Conservation (phyloP, 2,113 vertebrate species). For the Catharus minimus region DNA sequence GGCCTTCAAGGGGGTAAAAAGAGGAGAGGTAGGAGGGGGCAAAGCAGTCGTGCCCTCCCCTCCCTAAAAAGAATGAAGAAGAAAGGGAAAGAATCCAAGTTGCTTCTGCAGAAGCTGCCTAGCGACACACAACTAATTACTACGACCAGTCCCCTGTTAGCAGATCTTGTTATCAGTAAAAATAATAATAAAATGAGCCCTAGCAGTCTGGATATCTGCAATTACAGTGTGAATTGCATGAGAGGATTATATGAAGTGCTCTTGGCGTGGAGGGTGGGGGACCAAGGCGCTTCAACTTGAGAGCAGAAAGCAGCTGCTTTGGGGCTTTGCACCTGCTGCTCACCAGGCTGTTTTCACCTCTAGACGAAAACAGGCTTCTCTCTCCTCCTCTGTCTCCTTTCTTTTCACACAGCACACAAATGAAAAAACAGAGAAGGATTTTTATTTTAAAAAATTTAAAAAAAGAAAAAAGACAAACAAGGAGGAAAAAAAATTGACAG, state of each 20-base stretch:
- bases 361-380: slow-evolving; percentile 75
- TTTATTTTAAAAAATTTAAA: neutral
- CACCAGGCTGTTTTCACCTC: slow-evolving; percentile 83
- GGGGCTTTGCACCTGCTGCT: slow-evolving; percentile 85
- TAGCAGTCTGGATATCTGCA: slow-evolving; percentile 80
- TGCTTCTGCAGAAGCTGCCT: slow-evolving; percentile 68
- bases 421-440: slow-evolving; percentile 31
- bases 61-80: neutral
- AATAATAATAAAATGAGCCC: slow-evolving; percentile 76
- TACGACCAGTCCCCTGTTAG: slow-evolving; percentile 68
- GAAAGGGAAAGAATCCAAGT: slow-evolving; percentile 52
- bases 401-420: slow-evolving; percentile 60
- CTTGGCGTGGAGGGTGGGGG: slow-evolving; percentile 79
- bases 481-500: neutral
- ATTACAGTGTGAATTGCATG: slow-evolving; percentile 89
- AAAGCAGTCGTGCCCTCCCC: neutral
- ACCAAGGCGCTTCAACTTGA: slow-evolving; percentile 75
- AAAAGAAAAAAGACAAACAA: neutral
- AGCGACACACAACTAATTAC: slow-evolving; percentile 79
- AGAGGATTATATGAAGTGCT: slow-evolving; percentile 89
- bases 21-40: slow-evolving; percentile 10
- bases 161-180: slow-evolving; percentile 76
- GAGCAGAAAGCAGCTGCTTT: slow-evolving; percentile 85
- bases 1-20: slow-evolving; percentile 67
- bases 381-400: slow-evolving; percentile 43